Evolutionary conservation across 2,888 invertebrate species (phyloP).

Genomic region (Drosophila niveifrons): DNA sequence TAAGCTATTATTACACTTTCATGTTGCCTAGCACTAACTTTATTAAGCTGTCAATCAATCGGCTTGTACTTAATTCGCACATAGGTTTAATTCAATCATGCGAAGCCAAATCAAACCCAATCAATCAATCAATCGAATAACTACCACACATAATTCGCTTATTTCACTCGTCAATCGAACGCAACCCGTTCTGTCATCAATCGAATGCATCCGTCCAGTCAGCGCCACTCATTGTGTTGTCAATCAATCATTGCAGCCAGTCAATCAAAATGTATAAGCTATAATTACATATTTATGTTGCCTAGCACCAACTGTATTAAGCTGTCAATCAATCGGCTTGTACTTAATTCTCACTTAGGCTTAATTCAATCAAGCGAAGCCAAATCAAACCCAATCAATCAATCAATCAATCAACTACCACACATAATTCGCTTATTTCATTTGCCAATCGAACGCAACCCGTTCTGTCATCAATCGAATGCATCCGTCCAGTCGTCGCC

Average conservation of each 20-base stretch:
- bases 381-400: slow-evolving; percentile 9
- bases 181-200: slow-evolving; percentile 17
- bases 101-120: not conserved
- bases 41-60: not conserved
- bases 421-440: slow-evolving; percentile 6
- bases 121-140: slow-evolving; percentile 32
- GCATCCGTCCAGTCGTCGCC: not conserved
- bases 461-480: slow-evolving; percentile 26
- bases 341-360: not conserved
- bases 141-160: not conserved
- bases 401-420: slow-evolving; percentile 31
- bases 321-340: no score
- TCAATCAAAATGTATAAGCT: not conserved
- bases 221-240: slow-evolving; percentile 3
- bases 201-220: slow-evolving; percentile 15
- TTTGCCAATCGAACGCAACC: not conserved
- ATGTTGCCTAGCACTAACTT: not conserved
- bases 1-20: no score
- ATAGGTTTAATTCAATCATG: slow-evolving; percentile 2
- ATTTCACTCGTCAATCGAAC: not conserved
- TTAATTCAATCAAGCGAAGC: slow-evolving; percentile 5
- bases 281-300: no score
- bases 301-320: no score
- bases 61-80: not conserved
- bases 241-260: slow-evolving; percentile 31